Conservation (phyloP, 1,140 invertebrate species). For the Penaeus chinensis region DNA sequence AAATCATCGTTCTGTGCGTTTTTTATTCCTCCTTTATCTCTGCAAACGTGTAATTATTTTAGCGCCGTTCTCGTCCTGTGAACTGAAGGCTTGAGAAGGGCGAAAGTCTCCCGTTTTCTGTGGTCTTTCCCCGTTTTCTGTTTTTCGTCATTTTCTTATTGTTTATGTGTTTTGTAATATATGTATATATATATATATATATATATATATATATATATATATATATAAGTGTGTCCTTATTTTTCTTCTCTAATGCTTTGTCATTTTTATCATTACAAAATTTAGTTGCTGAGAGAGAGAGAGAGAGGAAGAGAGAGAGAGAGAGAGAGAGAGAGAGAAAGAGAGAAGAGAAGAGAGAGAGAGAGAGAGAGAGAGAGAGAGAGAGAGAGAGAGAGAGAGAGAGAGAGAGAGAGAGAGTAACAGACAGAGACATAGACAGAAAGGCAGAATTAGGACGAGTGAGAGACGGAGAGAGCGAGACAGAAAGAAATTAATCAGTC, state of each 20-base stretch:
- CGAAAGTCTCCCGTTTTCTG: too few relatives aligned
- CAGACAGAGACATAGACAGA: not conserved
- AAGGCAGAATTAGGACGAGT: not conserved
- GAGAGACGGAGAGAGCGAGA: constrained; percentile 15
- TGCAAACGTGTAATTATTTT: too few relatives aligned
- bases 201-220: not conserved
- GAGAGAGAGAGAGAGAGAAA: not conserved
- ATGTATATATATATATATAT: constrained; percentile 11
- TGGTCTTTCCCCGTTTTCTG: too few relatives aligned
- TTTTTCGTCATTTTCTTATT: too few relatives aligned
- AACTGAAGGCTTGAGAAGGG: too few relatives aligned
- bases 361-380: not conserved
- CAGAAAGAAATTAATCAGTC: not conserved
- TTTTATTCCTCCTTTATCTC: too few relatives aligned
- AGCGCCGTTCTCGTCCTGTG: too few relatives aligned
- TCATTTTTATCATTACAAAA: not conserved
- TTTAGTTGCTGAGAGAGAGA: too few relatives aligned
- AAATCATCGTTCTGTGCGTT: too few relatives aligned
- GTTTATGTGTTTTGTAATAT: too few relatives aligned
- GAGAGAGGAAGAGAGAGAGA: constrained; percentile 31
- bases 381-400: constrained; percentile 26
- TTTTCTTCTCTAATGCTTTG: not conserved
- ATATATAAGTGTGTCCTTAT: not conserved
- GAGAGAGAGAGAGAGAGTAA: not conserved
- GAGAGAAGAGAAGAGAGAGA: not conserved